These are phyloP conservation scores for Brenthis ino DNA, from an alignment of 2,888 invertebrate genomes.

Conservation along the genomic window DNA sequence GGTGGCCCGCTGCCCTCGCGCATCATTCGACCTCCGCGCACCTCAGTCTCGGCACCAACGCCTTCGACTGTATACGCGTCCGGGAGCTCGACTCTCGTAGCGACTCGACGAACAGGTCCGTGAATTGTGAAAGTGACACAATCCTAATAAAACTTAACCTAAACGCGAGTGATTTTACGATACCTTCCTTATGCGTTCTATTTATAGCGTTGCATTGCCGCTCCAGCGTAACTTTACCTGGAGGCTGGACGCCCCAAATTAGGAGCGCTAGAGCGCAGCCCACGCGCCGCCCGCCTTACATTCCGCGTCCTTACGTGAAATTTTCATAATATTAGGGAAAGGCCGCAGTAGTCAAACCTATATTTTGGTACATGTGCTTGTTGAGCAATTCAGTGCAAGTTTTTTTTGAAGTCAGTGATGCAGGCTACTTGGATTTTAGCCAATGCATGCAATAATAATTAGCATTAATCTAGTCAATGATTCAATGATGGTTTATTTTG, in stretches of 20 bases:
- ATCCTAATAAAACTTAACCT: conserved; percentile 52
- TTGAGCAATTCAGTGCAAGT: conserved; percentile 64
- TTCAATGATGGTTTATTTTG: conserved; percentile 51
- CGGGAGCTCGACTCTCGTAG: conserved; percentile 79
- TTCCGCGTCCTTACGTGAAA: conserved; percentile 56
- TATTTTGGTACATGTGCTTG: conserved; percentile 52
- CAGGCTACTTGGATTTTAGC: conserved; percentile 76
- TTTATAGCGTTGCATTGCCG: conserved; percentile 72
- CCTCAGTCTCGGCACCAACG: conserved; percentile 77
- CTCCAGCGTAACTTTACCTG: conserved; percentile 82
- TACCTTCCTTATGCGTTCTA: conserved; percentile 70
- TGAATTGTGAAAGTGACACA: conserved; percentile 73
- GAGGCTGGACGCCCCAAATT: conserved; percentile 81
- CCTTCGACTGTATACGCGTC: conserved; percentile 77
- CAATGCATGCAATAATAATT: conserved; percentile 67
- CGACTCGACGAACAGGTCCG: conserved; percentile 82
- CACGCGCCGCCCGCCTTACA: conserved; percentile 66
- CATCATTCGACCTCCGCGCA: conserved; percentile 81
- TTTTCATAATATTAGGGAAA: conserved; percentile 63
- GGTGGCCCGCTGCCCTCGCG: conserved; percentile 72
- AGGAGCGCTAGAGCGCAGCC: conserved; percentile 72
- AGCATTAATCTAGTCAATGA: conserved; percentile 65
- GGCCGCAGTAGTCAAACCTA: conserved; percentile 56
- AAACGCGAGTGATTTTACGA: conserved; percentile 70
- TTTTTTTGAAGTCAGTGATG: conserved; percentile 67